phyloP scores from a whole-genome alignment of 2,797 vertebrate genomes.

The Sternarchorhynchus goeldii region DNA sequence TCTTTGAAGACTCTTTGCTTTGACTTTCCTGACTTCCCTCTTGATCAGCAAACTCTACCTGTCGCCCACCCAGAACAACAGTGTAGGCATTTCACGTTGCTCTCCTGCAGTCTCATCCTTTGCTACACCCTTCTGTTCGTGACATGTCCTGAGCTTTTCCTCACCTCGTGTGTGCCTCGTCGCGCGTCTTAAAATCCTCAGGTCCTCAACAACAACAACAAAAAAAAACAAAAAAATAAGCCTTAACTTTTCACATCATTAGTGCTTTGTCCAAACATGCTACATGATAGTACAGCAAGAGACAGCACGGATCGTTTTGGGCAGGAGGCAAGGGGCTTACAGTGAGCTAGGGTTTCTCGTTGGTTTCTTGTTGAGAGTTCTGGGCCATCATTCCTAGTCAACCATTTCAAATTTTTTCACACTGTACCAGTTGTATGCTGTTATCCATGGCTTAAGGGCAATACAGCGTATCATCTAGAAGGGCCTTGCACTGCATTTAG shows the following conservation, averaged over 20 bases:
- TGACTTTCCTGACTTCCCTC: slow-evolving; percentile 24
- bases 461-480: slow-evolving; percentile 66
- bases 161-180: slow-evolving; percentile 85
- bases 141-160: slow-evolving; percentile 71
- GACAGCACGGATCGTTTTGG: slow-evolving; percentile 36
- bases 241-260: slow-evolving; percentile 81
- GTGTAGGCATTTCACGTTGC: slow-evolving; percentile 32
- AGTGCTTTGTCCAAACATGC: slow-evolving; percentile 55
- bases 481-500: slow-evolving; percentile 65
- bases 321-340: slow-evolving; percentile 35
- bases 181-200: slow-evolving; percentile 82
- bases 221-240: slow-evolving; percentile 64
- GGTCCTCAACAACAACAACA: slow-evolving; percentile 68
- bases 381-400: slow-evolving; percentile 55
- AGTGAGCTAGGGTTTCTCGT: slow-evolving; percentile 35
- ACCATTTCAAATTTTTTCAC: slow-evolving; percentile 59
- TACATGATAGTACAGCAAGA: slow-evolving; percentile 53
- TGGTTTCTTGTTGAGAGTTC: slow-evolving; percentile 43
- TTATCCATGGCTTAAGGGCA: slow-evolving; percentile 70
- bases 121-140: slow-evolving; percentile 59
- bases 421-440: slow-evolving; percentile 61
- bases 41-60: slow-evolving; percentile 29
- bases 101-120: slow-evolving; percentile 44
- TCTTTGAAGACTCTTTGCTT: slow-evolving; percentile 21
- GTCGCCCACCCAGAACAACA: slow-evolving; percentile 1